Conservation (phyloP, 2,888 invertebrate genomes). For the Nomada lathburiana region DNA sequence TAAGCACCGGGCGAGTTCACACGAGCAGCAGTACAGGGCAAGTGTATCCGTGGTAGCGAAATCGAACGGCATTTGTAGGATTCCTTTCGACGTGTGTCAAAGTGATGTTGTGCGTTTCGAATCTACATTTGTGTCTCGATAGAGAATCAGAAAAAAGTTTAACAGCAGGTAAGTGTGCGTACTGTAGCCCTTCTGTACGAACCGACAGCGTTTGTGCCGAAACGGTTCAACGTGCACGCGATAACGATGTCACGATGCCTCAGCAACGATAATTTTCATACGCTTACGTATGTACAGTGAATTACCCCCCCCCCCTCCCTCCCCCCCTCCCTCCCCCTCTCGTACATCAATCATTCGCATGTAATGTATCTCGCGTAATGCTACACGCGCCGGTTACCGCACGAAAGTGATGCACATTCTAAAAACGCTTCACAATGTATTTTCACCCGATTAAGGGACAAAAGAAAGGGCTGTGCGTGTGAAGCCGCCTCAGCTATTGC, state of each 20-base stretch:
- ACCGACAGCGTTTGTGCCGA: not conserved
- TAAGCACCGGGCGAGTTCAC: conserved; percentile 74
- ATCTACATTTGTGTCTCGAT: not conserved
- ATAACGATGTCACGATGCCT: conserved; percentile 18
- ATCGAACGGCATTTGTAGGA: conserved; percentile 50
- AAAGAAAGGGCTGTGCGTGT: conserved; percentile 59
- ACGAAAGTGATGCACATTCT: conserved; percentile 1
- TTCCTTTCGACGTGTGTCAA: conserved; percentile 11
- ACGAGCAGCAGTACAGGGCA: conserved; percentile 67
- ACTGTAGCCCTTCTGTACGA: not conserved
- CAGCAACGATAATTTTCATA: conserved; percentile 10
- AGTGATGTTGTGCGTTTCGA: conserved; percentile 26
- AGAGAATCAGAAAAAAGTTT: not conserved
- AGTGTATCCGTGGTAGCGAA: conserved; percentile 64
- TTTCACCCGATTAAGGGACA: not conserved
- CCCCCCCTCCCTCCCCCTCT: not conserved
- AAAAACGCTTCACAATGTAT: not conserved
- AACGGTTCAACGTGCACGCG: conserved; percentile 13
- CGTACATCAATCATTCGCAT: conserved; percentile 17
- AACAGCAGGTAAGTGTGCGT: conserved; percentile 27
- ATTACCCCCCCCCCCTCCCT: not conserved
- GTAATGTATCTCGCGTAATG: not conserved
- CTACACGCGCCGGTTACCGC: not conserved
- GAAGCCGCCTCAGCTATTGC: conserved; percentile 70
- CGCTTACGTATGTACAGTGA: conserved; percentile 7